Evolutionary conservation across 2,888 invertebrate species (phyloP), one percentile per base, ranked within the genome.

Genomic region (Orthonychiurus folsomi): DNA sequence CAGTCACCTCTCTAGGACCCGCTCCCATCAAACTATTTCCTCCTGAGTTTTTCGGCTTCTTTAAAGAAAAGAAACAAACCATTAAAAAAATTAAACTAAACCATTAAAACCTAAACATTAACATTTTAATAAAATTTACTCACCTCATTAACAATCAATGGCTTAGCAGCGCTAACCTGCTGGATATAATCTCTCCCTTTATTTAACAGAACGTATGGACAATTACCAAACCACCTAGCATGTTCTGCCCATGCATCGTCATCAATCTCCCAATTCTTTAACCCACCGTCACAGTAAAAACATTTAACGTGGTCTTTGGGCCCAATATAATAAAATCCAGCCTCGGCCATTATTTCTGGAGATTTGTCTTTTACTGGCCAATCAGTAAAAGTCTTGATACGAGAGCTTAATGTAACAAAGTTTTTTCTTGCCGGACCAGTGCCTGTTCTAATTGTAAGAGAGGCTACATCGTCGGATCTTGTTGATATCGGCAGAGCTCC

Each of bases 181-280:
- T 86, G 84, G 48, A 93, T 84, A 76, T 85, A 94, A 2, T 84
- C 83, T 63, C 85, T 83, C 5, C 93, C 92, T 76, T 92, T 92
- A 65, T 87, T 86, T 63, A 88, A 80, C 65, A 85, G 81, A 3
- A 96, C 82, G 77, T 85, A 94, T 21, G 84, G 85, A 76, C 96
- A 96, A 63, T 87, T 85, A n/a, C 85, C 84, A 76, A 90, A 90
- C 93, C 93, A 95, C 37, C 86, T 82, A 0, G 93, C 93, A 78
- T 96, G 95, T 76, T 96, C 93, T 69, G 87, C 86, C 93, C 93
- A 95, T 0, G 95, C 93, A 71, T 89, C 86, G 77, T 96, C 95
- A 63, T 84, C 83, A 55, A 85, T 85, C 75, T 92, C 90, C 95
- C 95, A 96, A 76, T 93, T 92, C 74, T 91, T 88, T 2, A 96